Evolutionary conservation across 2,113 vertebrate genomes (phyloP).

Genomic region (Spea multiplicata): DNA sequence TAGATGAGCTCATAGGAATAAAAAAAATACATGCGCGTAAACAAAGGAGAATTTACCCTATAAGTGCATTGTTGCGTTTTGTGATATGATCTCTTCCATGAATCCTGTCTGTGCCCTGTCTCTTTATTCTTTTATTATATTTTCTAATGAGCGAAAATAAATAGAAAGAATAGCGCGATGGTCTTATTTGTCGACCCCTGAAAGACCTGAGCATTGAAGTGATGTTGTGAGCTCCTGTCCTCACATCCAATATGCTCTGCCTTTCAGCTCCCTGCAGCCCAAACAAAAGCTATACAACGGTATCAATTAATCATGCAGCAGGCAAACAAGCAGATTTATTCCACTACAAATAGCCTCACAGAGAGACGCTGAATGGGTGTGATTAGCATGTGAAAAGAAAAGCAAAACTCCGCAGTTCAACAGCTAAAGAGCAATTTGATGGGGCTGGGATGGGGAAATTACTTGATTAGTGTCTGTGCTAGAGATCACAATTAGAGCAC

Average conservation of each 20-base stretch:
- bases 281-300: constrained; percentile 80
- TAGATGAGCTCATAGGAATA: constrained; percentile 18
- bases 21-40: neutral
- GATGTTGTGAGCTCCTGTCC: constrained; percentile 65
- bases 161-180: constrained; percentile 61
- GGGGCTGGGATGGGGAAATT: constrained; percentile 83
- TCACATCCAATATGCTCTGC: constrained; percentile 67
- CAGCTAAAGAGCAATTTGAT: constrained; percentile 85
- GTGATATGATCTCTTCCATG: constrained; percentile 47
- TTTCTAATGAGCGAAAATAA: constrained; percentile 70
- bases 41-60: constrained; percentile 13
- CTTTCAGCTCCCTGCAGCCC: constrained; percentile 71
- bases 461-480: constrained; percentile 77
- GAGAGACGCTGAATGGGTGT: constrained; percentile 73
- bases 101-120: constrained; percentile 32
- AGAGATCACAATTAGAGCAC: constrained; percentile 63
- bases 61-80: constrained; percentile 32
- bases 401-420: constrained; percentile 84
- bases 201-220: constrained; percentile 60
- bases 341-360: constrained; percentile 88
- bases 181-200: constrained; percentile 62
- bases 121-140: constrained; percentile 62
- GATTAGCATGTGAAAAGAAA: constrained; percentile 89
- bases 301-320: constrained; percentile 96
- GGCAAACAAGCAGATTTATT: constrained; percentile 92